These are phyloP conservation scores for Myotis yumanensis DNA, from an alignment of 2,113 vertebrate species.

Conservation along the genomic window DNA sequence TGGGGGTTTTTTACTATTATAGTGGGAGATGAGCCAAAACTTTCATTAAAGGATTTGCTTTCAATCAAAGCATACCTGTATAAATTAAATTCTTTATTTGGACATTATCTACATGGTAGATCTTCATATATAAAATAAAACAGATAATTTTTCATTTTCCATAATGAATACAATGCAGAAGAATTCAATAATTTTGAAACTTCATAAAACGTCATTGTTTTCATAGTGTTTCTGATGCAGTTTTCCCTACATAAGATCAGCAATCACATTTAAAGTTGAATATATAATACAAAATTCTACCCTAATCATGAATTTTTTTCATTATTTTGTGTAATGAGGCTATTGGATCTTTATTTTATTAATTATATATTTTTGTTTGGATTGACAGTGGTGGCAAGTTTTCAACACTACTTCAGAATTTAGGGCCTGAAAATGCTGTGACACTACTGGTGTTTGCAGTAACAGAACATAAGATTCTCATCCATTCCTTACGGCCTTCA, in stretches of 20 bases:
- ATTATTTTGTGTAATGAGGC: constrained; percentile 27
- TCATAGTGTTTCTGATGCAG: constrained; percentile 14
- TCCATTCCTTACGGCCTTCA: constrained; percentile 96
- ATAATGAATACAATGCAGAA: not conserved
- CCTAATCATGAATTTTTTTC: not conserved
- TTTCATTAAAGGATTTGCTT: constrained; percentile 24
- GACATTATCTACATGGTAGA: not conserved
- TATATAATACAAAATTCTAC: constrained; percentile 23
- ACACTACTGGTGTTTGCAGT: constrained; percentile 96
- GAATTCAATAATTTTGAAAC: constrained; percentile 24
- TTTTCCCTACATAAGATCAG: not conserved
- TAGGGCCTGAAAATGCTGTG: constrained; percentile 96
- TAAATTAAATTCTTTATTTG: constrained; percentile 43
- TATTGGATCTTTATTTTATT: not conserved
- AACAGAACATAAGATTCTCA: constrained; percentile 98
- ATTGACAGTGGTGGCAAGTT: constrained; percentile 93
- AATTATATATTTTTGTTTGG: constrained; percentile 54
- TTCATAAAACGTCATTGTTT: constrained; percentile 5
- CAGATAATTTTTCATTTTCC: constrained; percentile 30
- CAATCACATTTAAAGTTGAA: constrained; percentile 35
- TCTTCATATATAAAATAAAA: constrained; percentile 22
- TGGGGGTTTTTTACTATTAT: not conserved
- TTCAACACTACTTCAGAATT: constrained; percentile 95
- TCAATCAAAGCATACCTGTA: not conserved
- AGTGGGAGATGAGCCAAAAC: not conserved